A percentile compares a stretch with the other conserved stretches of the same genome.
Conservation (phyloP, 2,113 vertebrate species). For the Podarcis cretensis region DNA sequence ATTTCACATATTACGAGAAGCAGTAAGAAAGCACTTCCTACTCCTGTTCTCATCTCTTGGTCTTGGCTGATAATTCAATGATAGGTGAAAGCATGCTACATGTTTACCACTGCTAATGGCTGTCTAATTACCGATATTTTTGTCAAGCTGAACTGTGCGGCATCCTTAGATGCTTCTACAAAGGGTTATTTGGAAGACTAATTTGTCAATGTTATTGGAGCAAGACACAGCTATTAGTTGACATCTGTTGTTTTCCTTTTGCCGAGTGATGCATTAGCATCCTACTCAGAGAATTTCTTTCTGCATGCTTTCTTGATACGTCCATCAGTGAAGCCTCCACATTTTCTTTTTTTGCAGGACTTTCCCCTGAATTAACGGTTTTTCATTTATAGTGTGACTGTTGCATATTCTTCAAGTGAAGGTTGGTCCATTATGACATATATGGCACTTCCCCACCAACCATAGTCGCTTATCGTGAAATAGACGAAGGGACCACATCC, state of each 20-base stretch:
- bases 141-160: neutral
- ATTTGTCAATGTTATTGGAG: neutral
- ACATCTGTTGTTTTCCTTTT: slow-evolving; percentile 18
- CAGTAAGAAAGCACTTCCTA: fast-evolving
- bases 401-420: too few species aligned
- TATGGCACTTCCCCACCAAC: too few species aligned
- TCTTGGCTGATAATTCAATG: neutral
- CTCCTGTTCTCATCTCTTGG: neutral
- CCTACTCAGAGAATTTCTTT: neutral
- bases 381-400: too few species aligned
- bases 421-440: too few species aligned
- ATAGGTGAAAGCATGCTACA: neutral
- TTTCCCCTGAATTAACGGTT: too few species aligned
- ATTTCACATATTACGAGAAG: neutral
- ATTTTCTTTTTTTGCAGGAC: too few species aligned
- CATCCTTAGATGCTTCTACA: neutral
- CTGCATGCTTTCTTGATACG: neutral
- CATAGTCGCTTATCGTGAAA: too few species aligned
- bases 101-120: neutral
- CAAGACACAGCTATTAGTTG: neutral
- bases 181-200: neutral
- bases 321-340: slow-evolving; percentile 34
- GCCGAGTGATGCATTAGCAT: neutral
- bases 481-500: too few species aligned
- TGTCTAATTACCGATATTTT: neutral